Percentiles rank a stretch among this genome's conserved stretches.
These are phyloP conservation scores for Tupaia chinensis DNA, from an alignment of 2,113 vertebrate species.

Conservation along the genomic window DNA sequence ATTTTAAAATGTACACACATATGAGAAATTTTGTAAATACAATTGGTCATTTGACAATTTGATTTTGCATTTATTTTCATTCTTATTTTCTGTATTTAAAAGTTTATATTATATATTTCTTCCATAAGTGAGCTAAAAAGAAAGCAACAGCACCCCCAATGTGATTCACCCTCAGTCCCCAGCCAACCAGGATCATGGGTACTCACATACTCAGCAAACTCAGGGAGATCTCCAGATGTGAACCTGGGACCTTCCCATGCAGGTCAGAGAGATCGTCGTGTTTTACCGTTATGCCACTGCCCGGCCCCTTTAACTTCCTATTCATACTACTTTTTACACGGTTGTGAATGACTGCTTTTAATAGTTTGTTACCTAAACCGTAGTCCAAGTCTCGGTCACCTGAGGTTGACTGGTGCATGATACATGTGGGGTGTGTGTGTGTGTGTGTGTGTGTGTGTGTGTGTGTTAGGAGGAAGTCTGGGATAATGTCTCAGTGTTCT, in stretches of 20 bases:
- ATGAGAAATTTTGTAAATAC: not conserved
- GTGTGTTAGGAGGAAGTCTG: not conserved
- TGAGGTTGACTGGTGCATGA: not conserved
- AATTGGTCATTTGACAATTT: fast-evolving
- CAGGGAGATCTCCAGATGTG: too few relatives aligned
- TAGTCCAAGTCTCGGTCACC: not conserved
- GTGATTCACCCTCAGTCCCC: too few relatives aligned
- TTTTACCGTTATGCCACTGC: too few relatives aligned
- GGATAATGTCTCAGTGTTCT: fast-evolving
- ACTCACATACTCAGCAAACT: too few relatives aligned
- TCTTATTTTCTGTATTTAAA: too few relatives aligned
- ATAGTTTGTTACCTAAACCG: not conserved
- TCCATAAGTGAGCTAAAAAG: too few relatives aligned
- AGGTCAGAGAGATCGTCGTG: too few relatives aligned
- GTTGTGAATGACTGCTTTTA: not conserved
- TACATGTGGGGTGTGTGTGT: not conserved
- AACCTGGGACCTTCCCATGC: too few relatives aligned
- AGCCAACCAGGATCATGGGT: too few relatives aligned
- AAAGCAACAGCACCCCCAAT: too few relatives aligned
- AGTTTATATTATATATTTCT: too few relatives aligned
- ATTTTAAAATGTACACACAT: not conserved
- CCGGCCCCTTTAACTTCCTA: not conserved
- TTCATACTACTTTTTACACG: not conserved
- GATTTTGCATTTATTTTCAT: not conserved
- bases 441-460: not conserved